Percentiles rank a stretch among this genome's conserved stretches.
Evolutionary conservation across 2,113 vertebrate genomes (phyloP).

Genomic region (Corvus moneduloides): DNA sequence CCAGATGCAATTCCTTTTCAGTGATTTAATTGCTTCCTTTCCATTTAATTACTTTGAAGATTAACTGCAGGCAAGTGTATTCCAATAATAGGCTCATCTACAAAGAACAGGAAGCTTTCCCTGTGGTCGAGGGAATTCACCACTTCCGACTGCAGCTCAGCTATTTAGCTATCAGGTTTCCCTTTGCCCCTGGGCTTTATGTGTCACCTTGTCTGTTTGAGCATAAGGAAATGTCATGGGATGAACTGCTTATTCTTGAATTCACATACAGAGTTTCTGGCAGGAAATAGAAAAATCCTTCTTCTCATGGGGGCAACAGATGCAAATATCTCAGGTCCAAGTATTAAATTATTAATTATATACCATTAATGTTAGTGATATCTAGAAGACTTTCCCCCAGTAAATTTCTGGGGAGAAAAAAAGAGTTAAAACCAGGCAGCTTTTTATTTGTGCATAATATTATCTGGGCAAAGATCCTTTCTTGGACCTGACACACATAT

Average conservation of each 20-base stretch:
- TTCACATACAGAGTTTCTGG: neutral
- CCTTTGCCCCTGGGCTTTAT: constrained; percentile 65
- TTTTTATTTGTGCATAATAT: constrained; percentile 6
- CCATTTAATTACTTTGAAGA: constrained; percentile 79
- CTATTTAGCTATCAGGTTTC: constrained; percentile 65
- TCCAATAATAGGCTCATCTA: constrained; percentile 78
- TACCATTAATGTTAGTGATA: neutral
- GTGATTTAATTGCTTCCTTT: constrained; percentile 78
- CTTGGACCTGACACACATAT: neutral
- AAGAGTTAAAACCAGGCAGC: neutral
- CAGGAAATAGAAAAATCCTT: neutral
- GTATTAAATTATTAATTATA: constrained; percentile 4
- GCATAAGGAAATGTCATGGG: constrained; percentile 52
- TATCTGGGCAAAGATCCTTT: neutral
- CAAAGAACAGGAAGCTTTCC: constrained; percentile 76
- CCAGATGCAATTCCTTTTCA: constrained; percentile 65
- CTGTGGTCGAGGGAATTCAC: constrained; percentile 64
- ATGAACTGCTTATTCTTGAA: constrained; percentile 28
- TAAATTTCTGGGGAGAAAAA: neutral
- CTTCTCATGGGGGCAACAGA: constrained; percentile 21
- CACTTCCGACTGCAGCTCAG: constrained; percentile 65
- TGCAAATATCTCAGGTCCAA: constrained; percentile 21
- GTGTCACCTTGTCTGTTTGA: constrained; percentile 68
- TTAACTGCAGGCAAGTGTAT: constrained; percentile 78
- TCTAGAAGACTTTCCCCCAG: neutral